Conservation (phyloP, 2,888 invertebrate species). For the Lasioglossum calceatum region DNA sequence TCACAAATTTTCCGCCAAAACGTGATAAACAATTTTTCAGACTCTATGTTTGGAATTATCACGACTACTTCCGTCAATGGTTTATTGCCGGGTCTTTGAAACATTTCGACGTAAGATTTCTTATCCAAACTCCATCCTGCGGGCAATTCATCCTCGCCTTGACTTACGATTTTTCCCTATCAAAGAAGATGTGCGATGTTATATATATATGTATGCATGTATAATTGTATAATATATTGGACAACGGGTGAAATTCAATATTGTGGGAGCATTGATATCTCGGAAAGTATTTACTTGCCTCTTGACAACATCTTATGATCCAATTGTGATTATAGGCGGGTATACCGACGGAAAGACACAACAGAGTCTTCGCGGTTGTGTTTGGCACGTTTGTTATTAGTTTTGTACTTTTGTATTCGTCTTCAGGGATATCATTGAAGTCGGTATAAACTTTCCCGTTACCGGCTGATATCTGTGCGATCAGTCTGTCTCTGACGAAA, state of each 20-base stretch:
- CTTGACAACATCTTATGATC: slow-evolving; percentile 88
- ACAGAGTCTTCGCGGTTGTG: slow-evolving; percentile 90
- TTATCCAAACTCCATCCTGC: slow-evolving; percentile 87
- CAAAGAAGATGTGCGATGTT: slow-evolving; percentile 12
- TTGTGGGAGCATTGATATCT: neutral
- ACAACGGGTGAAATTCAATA: neutral
- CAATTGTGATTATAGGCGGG: slow-evolving; percentile 88
- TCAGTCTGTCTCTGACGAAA: slow-evolving; percentile 86
- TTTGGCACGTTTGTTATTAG: slow-evolving; percentile 90
- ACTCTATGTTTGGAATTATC: slow-evolving; percentile 79
- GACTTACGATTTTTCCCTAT: slow-evolving; percentile 82
- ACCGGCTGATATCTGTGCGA: slow-evolving; percentile 87
- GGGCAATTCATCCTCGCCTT: slow-evolving; percentile 86
- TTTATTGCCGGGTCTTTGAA: slow-evolving; percentile 74
- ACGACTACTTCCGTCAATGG: slow-evolving; percentile 77
- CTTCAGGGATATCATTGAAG: slow-evolving; percentile 86
- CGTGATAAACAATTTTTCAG: slow-evolving; percentile 85
- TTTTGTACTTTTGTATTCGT: slow-evolving; percentile 86
- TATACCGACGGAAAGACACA: slow-evolving; percentile 89
- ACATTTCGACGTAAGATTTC: slow-evolving; percentile 84
- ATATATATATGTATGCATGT: neutral
- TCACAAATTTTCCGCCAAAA: slow-evolving; percentile 88
- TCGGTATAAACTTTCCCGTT: slow-evolving; percentile 88
- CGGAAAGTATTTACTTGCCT: slow-evolving; percentile 66
- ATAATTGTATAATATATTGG: neutral